A percentile compares a stretch with the other conserved stretches of the same genome.
Evolutionary conservation across 2,113 vertebrate genomes (phyloP).

Genomic region (Clarias batrachus): DNA sequence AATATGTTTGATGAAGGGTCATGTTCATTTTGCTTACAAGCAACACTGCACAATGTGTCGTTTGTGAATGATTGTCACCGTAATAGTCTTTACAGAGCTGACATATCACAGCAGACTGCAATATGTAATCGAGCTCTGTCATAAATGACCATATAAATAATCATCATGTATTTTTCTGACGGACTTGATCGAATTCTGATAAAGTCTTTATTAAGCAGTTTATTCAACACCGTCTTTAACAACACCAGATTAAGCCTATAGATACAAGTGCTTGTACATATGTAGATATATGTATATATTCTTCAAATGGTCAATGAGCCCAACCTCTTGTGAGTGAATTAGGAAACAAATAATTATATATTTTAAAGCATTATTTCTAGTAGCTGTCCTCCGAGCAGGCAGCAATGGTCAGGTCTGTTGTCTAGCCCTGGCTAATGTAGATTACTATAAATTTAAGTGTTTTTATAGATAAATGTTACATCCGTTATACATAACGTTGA

Average conservation of each 20-base stretch:
- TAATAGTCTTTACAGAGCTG: background rate
- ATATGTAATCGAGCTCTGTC: background rate
- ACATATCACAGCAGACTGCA: background rate
- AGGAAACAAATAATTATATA: background rate
- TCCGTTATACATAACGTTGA: background rate
- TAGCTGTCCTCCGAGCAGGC: background rate
- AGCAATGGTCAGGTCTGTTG: background rate
- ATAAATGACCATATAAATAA: background rate
- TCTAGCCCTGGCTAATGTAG: background rate
- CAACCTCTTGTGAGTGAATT: background rate
- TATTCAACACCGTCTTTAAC: background rate
- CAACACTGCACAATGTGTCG: background rate
- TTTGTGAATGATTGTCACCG: background rate
- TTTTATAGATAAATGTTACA: background rate
- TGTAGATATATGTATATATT: background rate
- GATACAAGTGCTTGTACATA: background rate
- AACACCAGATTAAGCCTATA: background rate
- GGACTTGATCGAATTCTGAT: background rate
- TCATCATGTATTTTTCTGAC: background rate
- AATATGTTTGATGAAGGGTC: background rate
- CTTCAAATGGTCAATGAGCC: background rate
- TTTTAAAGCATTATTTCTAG: background rate
- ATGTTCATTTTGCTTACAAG: background rate
- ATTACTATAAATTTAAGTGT: background rate
- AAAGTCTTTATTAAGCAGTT: background rate